Percentiles rank a stretch among this genome's conserved stretches.
phyloP scores from a whole-genome alignment of 2,797 vertebrate species.

The Pterois miles region DNA sequence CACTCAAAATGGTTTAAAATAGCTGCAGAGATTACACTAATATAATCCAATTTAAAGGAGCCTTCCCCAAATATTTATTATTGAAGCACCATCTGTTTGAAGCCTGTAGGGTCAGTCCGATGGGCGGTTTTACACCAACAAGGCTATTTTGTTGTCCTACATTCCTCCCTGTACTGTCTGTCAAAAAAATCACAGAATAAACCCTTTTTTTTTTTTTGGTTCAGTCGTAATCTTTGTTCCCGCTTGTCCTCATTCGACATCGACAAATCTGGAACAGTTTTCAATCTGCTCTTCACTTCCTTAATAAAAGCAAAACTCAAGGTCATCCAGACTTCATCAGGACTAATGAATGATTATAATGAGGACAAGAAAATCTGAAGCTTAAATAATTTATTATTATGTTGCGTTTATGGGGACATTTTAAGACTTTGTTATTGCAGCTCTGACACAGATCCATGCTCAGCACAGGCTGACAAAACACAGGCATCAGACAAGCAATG shows the following conservation, averaged over 20 bases:
- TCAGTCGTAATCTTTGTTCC: conserved; percentile 32
- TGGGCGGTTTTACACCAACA: conserved; percentile 58
- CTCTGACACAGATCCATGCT: conserved; percentile 58
- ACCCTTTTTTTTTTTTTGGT: conserved; percentile 10
- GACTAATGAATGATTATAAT: conserved; percentile 34
- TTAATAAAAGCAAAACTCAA: conserved; percentile 29
- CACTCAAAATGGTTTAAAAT: conserved; percentile 80
- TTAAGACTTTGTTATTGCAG: conserved; percentile 39
- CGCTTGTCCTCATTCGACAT: conserved; percentile 41
- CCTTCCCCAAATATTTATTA: conserved; percentile 82
- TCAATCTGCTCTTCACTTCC: conserved; percentile 23
- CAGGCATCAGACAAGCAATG: background rate
- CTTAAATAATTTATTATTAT: conserved; percentile 60
- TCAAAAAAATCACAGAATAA: conserved; percentile 47
- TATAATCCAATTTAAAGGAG: conserved; percentile 86
- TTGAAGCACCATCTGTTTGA: conserved; percentile 81
- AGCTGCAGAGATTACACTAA: conserved; percentile 82
- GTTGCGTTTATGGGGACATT: conserved; percentile 48
- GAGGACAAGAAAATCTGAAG: conserved; percentile 40
- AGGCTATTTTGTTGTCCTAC: conserved; percentile 72
- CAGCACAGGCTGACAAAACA: conserved; percentile 7
- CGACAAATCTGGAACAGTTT: conserved; percentile 34
- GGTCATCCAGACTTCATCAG: conserved; percentile 19
- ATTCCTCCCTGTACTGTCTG: conserved; percentile 56
- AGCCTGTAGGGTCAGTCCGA: conserved; percentile 74